Evolutionary conservation across 2,113 vertebrate species (phyloP), one percentile per base, ranked within the genome.

Genomic region (Triplophysa tibetana): DNA sequence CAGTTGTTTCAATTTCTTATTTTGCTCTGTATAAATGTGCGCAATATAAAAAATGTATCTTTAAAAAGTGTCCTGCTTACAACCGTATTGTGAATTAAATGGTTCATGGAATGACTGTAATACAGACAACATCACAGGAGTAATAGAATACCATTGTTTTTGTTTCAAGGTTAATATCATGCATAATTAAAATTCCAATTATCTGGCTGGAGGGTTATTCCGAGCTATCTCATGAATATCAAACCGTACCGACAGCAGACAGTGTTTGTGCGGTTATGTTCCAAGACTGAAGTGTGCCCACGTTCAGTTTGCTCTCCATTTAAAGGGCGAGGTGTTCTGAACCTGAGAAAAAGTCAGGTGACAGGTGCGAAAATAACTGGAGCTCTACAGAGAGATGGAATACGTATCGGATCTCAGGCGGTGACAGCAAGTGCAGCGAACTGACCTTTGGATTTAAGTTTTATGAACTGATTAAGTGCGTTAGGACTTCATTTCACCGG

Each of bases 141-240:
- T 77, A 76, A 76, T 65, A 52, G 60, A 77, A 66, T 13, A 77
- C 45, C 54, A 81, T 70, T 52, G 33, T 26, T 81, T 81, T 81
- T 41, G 29, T 67, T 61, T 33, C 65, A 69, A 81, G 73, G 64
- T 68, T 62, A 68, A 65, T 61, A 69, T 76, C 65, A 75, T 81
- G 70, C 43, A 70, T 77, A 62, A 69, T 77, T 43, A 70, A 77
- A 62, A 43, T 63, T 70, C 60, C 14, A 77, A 77, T 73, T 78
- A 43, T 82, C 61, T 65, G 29, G 38, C 68, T 73, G 48, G 41
- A 61, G 24, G 26, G 50, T 72, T 82, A 45, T 64, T 72, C 19
- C 61, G 63, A 41, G 41, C 54, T 78, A 64, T 77, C 62, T 77
- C 75, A 77, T 77, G 75, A 77, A 77, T 77, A 54, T 77, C 75